phyloP scores from a whole-genome alignment of 2,888 invertebrate genomes.

The Mimachlamys varia region DNA sequence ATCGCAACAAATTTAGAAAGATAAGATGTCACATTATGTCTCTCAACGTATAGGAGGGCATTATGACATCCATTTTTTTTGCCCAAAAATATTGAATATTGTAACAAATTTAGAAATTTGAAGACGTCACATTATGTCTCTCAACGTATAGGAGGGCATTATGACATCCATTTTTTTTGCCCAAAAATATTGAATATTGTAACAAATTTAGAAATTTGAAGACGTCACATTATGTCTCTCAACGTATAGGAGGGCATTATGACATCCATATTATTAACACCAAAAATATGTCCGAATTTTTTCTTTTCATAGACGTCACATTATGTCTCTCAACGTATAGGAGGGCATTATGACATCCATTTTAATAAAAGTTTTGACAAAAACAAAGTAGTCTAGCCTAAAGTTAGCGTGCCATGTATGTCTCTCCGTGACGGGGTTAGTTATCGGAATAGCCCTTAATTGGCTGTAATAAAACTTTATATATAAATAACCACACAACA shows the following conservation, averaged over 20 bases:
- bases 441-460: slow-evolving; percentile 53
- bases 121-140: slow-evolving; percentile 52
- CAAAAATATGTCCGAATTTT: too few relatives aligned
- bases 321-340: slow-evolving; percentile 44
- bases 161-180: slow-evolving; percentile 44
- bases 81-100: neutral
- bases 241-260: slow-evolving; percentile 53
- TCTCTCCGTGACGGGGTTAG: slow-evolving; percentile 54
- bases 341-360: slow-evolving; percentile 53
- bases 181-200: neutral
- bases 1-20: neutral
- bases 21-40: slow-evolving; percentile 28
- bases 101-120: slow-evolving; percentile 33
- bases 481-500: slow-evolving; percentile 8
- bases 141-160: slow-evolving; percentile 52
- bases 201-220: slow-evolving; percentile 41
- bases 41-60: slow-evolving; percentile 52
- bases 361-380: slow-evolving; percentile 13
- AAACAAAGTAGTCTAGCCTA: slow-evolving; percentile 12
- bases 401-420: slow-evolving; percentile 51
- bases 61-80: slow-evolving; percentile 44
- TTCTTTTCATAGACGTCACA: slow-evolving; percentile 53
- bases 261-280: slow-evolving; percentile 40
- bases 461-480: slow-evolving; percentile 43
- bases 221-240: slow-evolving; percentile 51